A percentile compares a stretch with the other conserved stretches of the same genome.
Conservation (phyloP, 1,140 invertebrate species). For the Caenorhabditis brenneri region DNA sequence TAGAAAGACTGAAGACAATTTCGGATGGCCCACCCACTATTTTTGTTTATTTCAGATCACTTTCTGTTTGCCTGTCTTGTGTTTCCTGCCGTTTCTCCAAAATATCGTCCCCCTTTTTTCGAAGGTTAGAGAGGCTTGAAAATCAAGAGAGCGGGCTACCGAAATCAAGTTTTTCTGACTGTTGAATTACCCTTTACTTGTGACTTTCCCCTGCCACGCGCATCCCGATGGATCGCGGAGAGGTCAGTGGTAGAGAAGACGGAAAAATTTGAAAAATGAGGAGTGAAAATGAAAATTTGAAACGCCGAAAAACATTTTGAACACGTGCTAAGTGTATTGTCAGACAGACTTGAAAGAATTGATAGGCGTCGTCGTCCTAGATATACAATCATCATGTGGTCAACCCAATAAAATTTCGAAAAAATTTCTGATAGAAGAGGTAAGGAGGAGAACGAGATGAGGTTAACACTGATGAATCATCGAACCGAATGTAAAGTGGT, state of each 20-base stretch:
- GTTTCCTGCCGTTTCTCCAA: not conserved
- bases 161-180: slow-evolving; percentile 33
- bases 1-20: not conserved
- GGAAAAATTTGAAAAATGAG: slow-evolving; percentile 10
- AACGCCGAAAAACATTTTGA: slow-evolving; percentile 7
- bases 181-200: slow-evolving; percentile 42
- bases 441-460: not conserved
- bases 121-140: not conserved
- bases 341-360: not conserved
- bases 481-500: slow-evolving; percentile 13
- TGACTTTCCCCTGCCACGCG: slow-evolving; percentile 25
- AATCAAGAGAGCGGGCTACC: not conserved
- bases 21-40: slow-evolving; percentile 6
- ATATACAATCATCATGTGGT: slow-evolving; percentile 14
- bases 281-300: slow-evolving; percentile 18
- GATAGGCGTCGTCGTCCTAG: not conserved
- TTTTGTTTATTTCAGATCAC: slow-evolving; percentile 37
- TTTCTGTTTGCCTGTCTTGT: slow-evolving; percentile 23
- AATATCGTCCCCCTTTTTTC: not conserved
- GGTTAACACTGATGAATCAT: slow-evolving; percentile 3
- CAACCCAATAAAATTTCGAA: not conserved
- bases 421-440: not conserved
- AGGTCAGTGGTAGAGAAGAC: not conserved
- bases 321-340: slow-evolving; percentile 29
- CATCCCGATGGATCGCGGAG: slow-evolving; percentile 20